Conservation (phyloP, 2,797 vertebrate genomes). For the Spatula clypeata region DNA sequence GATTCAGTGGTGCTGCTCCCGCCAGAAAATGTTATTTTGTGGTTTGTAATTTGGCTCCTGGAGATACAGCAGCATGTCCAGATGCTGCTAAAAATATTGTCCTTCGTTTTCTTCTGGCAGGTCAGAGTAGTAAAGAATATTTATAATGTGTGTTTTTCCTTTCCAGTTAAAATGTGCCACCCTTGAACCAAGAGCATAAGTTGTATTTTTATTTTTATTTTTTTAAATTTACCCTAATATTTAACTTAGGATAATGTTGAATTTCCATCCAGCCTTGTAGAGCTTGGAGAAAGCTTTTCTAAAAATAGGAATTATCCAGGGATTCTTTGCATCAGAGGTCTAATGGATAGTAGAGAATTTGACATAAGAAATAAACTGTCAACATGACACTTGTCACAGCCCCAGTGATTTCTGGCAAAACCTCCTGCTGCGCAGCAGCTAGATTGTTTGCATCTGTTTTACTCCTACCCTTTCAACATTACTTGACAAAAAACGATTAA, state of each 20-base stretch:
- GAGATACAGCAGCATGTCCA: neutral
- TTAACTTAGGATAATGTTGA: neutral
- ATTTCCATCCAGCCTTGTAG: neutral
- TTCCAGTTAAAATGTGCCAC: neutral
- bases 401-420: slow-evolving; percentile 22
- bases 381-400: neutral
- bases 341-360: slow-evolving; percentile 52
- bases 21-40: neutral
- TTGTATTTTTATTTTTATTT: neutral
- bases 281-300: slow-evolving; percentile 14
- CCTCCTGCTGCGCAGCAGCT: slow-evolving; percentile 41
- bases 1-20: neutral
- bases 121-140: neutral
- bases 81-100: slow-evolving; percentile 19
- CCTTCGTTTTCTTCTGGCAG: neutral
- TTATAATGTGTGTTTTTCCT: neutral
- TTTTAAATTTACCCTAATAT: neutral
- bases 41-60: neutral
- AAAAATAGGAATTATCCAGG: slow-evolving; percentile 18
- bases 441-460: slow-evolving; percentile 4
- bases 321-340: slow-evolving; percentile 7
- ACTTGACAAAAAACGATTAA: slow-evolving; percentile 12
- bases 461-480: neutral
- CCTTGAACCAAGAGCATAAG: neutral
- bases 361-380: slow-evolving; percentile 1